Conservation (phyloP, 2,797 vertebrate species). For the Tenualosa thibaudeaui region DNA sequence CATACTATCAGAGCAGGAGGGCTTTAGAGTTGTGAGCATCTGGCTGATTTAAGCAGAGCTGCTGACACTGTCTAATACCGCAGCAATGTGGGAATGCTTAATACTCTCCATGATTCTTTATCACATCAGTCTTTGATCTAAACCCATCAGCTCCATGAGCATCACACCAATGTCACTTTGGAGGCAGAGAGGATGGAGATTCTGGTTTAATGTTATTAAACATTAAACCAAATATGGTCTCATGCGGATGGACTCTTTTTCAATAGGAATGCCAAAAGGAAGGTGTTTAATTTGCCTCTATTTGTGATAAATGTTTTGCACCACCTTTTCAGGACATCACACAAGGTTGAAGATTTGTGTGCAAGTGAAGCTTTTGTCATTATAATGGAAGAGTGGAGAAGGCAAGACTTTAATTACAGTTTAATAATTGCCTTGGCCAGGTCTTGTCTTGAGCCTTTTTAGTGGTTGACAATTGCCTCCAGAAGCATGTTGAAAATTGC, state of each 20-base stretch:
- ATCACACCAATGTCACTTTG: neutral
- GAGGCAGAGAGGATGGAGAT: neutral
- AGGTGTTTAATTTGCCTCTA: constrained; percentile 3
- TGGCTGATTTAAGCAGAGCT: constrained; percentile 39
- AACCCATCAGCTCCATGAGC: constrained; percentile 29
- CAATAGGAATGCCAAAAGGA: neutral
- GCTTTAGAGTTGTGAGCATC: constrained; percentile 35
- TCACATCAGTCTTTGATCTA: constrained; percentile 40
- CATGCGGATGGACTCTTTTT: neutral
- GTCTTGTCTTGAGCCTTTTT: constrained; percentile 24
- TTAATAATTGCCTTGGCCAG: constrained; percentile 55
- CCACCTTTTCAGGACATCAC: neutral
- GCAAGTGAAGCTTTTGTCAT: constrained; percentile 44
- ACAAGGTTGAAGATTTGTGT: neutral
- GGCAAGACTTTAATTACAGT: constrained; percentile 54
- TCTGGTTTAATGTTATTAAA: neutral
- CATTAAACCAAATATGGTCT: neutral
- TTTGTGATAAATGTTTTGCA: constrained; percentile 3
- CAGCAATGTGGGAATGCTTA: constrained; percentile 41
- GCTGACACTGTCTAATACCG: constrained; percentile 35
- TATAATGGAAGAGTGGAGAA: constrained; percentile 52
- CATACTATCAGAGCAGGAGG: neutral
- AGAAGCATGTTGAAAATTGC: neutral
- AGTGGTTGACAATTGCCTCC: constrained; percentile 37
- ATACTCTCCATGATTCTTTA: constrained; percentile 45